phyloP scores from a whole-genome alignment of 2,113 vertebrate species.

The Oncorhynchus nerka region DNA sequence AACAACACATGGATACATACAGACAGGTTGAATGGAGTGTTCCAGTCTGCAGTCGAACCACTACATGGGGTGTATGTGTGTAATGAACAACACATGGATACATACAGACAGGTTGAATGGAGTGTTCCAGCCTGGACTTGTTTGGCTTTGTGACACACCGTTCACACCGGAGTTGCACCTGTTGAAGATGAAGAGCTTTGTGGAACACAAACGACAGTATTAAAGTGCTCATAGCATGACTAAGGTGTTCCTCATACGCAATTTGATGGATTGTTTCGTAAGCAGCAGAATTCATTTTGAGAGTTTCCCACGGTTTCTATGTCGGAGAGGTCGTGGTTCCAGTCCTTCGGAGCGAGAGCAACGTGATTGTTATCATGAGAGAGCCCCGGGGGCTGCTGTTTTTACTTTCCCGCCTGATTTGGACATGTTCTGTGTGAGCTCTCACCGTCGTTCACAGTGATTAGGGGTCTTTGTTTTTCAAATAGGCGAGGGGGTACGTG shows the following conservation, averaged over 20 bases:
- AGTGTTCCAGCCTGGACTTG: slow-evolving; percentile 38
- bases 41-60: too few species aligned
- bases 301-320: slow-evolving; percentile 17
- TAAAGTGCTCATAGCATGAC: slow-evolving; percentile 16
- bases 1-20: too few species aligned
- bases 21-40: background rate
- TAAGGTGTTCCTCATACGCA: background rate
- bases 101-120: background rate
- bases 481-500: slow-evolving; percentile 32
- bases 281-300: background rate
- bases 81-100: too few species aligned
- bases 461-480: slow-evolving; percentile 60
- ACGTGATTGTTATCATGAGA: slow-evolving; percentile 34
- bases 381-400: slow-evolving; percentile 40
- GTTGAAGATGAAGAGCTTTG: slow-evolving; percentile 52
- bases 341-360: background rate
- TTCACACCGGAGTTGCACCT: slow-evolving; percentile 61
- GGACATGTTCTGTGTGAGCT: slow-evolving; percentile 34
- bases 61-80: too few species aligned
- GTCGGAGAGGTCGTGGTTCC: background rate
- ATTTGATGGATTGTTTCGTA: background rate
- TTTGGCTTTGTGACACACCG: slow-evolving; percentile 20
- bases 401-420: slow-evolving; percentile 57
- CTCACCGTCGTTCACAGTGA: slow-evolving; percentile 53
- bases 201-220: slow-evolving; percentile 43